Evolutionary conservation across 2,113 vertebrate species (phyloP).

Genomic region (Anguilla rostrata): DNA sequence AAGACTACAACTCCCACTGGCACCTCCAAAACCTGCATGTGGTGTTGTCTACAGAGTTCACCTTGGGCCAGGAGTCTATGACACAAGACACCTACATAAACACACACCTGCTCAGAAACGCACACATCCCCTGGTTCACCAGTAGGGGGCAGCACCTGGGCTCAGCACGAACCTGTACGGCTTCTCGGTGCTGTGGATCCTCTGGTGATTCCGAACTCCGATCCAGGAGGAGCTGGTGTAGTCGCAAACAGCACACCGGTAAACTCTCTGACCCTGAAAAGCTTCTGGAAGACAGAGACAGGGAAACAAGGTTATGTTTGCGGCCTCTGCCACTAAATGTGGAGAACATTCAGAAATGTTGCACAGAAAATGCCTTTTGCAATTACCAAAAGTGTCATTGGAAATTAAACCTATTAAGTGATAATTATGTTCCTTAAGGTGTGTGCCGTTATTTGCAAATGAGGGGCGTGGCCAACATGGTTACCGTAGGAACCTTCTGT

Average conservation of each 20-base stretch:
- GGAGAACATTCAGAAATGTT: background rate
- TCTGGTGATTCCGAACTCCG: constrained; percentile 91
- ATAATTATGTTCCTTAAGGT: background rate
- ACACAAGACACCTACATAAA: background rate
- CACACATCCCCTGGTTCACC: background rate
- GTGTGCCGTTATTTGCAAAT: background rate
- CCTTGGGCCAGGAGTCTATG: background rate
- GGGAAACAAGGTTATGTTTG: background rate
- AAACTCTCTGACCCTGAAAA: constrained; percentile 72
- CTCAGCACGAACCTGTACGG: constrained; percentile 82
- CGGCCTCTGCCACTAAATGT: background rate
- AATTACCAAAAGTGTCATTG: background rate
- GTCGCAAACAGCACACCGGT: constrained; percentile 88
- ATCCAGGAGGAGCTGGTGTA: constrained; percentile 93
- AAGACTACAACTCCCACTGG: background rate
- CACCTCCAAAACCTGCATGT: too few relatives aligned
- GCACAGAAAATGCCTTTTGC: too few relatives aligned
- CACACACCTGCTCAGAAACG: background rate
- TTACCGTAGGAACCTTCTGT: background rate
- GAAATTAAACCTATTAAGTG: background rate
- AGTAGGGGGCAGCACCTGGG: background rate
- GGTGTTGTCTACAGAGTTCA: too few relatives aligned
- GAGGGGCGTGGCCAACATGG: background rate
- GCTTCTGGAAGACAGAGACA: constrained; percentile 43
- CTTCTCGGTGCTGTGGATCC: constrained; percentile 92